Evolutionary conservation across 2,888 invertebrate species (phyloP), one percentile per base, ranked within the genome.

Genomic region (Aporophyla nigra): DNA sequence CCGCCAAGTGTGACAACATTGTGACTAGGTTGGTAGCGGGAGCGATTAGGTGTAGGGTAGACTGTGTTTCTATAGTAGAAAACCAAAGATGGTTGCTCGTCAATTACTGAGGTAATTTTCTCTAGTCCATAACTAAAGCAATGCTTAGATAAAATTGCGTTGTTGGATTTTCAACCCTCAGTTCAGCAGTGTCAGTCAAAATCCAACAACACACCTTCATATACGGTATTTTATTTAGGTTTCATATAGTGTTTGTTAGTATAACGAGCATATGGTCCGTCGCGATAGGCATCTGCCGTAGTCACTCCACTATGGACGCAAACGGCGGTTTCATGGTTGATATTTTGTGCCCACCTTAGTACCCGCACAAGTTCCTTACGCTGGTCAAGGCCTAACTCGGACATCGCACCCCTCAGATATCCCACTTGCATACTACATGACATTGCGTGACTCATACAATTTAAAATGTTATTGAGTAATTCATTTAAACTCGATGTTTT

Each of bases 361-460:
- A 21, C 4, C 16, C 43, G 51, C 51, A 4, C 3, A 24, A 43
- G n/a, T 2, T 63, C 27, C 5, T 58, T 5, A 66, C 14, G 14
- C 3, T 51, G 4, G 4, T 21, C 6, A n/a, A 43, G 5, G 12
- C 19, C 1, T 33, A 33, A 71, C 7, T 71, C n/a, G 7, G 40
- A 66, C 33, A 61, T 56, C 49, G 56, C 80, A 51, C 70, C 70
- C 76, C 62, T 33, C 69, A 66, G 53, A 78, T 43, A 73, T 40
- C 67, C 71, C 49, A 59, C 51, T 67, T 76, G 74, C 68, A 71
- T 69, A 58, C 21, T 12, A 53, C 65, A 56, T 65, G 51, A 72
- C 33, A 40, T 83, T n/a, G 75, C 86, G 81, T 86, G 86, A 83
- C 79, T 81, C 69, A 84, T 51, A 75, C 51, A 40, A 72, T 83